These are phyloP conservation scores for Galerucella nymphaeae DNA, from an alignment of 2,888 invertebrate species.

Conservation along the genomic window DNA sequence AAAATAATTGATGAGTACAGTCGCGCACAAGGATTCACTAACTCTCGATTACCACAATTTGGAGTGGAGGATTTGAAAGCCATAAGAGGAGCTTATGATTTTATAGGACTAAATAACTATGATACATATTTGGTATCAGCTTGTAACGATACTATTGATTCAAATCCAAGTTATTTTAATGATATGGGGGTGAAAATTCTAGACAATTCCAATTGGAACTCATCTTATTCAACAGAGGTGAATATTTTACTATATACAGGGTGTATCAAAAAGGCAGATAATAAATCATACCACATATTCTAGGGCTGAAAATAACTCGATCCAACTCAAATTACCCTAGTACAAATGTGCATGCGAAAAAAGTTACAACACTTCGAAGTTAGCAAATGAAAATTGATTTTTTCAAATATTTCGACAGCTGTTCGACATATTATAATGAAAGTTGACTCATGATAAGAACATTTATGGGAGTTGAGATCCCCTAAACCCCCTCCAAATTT, in stretches of 20 bases:
- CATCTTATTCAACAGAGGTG: slow-evolving; percentile 21
- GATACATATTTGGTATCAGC: slow-evolving; percentile 69
- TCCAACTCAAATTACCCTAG: too few relatives aligned
- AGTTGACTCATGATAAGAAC: too few relatives aligned
- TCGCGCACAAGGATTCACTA: slow-evolving; percentile 62
- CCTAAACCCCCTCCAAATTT: too few relatives aligned
- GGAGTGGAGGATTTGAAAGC: slow-evolving; percentile 70
- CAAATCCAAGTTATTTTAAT: slow-evolving; percentile 28
- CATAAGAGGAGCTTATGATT: slow-evolving; percentile 74
- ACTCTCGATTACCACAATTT: slow-evolving; percentile 73
- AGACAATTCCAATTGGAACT: slow-evolving; percentile 53
- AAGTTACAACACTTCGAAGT: too few relatives aligned
- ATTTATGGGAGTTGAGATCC: too few relatives aligned
- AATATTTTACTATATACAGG: background rate
- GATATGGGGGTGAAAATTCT: slow-evolving; percentile 52
- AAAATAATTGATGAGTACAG: slow-evolving; percentile 70
- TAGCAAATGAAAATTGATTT: too few relatives aligned
- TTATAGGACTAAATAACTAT: slow-evolving; percentile 81
- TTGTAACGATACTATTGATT: slow-evolving; percentile 14
- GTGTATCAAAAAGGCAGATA: too few relatives aligned
- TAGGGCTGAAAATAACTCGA: too few relatives aligned
- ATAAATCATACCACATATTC: too few relatives aligned
- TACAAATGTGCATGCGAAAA: too few relatives aligned
- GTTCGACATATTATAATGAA: too few relatives aligned
- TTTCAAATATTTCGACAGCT: too few relatives aligned